These are phyloP conservation scores for Craniophora ligustri DNA, from an alignment of 2,888 invertebrate species.

Conservation along the genomic window DNA sequence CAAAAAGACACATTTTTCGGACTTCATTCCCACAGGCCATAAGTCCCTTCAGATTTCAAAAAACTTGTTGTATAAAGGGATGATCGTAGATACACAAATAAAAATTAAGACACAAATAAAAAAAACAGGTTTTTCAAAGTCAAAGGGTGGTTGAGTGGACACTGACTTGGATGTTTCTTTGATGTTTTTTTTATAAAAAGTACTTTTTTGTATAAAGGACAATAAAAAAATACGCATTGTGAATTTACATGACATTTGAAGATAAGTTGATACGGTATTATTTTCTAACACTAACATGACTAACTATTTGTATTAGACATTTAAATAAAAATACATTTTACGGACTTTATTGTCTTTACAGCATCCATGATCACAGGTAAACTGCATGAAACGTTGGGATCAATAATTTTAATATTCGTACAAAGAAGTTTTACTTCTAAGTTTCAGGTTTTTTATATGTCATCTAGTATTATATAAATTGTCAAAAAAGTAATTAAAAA, in stretches of 20 bases:
- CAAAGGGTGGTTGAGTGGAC: slow-evolving; percentile 25
- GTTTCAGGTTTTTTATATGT: too few relatives aligned
- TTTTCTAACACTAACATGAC: too few relatives aligned
- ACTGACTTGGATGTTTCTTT: slow-evolving; percentile 27
- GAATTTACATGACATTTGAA: too few relatives aligned
- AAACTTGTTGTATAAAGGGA: slow-evolving; percentile 70
- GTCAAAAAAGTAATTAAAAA: background rate
- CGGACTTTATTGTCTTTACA: too few relatives aligned
- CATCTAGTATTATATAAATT: too few relatives aligned
- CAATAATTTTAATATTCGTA: too few relatives aligned
- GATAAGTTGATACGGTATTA: too few relatives aligned
- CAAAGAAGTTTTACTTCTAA: too few relatives aligned
- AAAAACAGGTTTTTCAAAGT: slow-evolving; percentile 59
- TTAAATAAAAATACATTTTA: too few relatives aligned
- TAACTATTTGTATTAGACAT: too few relatives aligned
- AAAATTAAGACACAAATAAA: slow-evolving; percentile 55
- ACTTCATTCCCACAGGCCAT: slow-evolving; percentile 66
- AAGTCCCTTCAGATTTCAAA: slow-evolving; percentile 55
- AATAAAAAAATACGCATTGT: slow-evolving; percentile 18
- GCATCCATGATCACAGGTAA: too few relatives aligned
- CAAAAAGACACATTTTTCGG: slow-evolving; percentile 57
- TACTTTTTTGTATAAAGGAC: slow-evolving; percentile 2
- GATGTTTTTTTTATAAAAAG: slow-evolving; percentile 33
- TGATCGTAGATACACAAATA: slow-evolving; percentile 60
- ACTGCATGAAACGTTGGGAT: too few relatives aligned